Evolutionary conservation across 2,113 vertebrate species (phyloP), one percentile per base, ranked within the genome.

Genomic region (Rhagologus leucostigma): DNA sequence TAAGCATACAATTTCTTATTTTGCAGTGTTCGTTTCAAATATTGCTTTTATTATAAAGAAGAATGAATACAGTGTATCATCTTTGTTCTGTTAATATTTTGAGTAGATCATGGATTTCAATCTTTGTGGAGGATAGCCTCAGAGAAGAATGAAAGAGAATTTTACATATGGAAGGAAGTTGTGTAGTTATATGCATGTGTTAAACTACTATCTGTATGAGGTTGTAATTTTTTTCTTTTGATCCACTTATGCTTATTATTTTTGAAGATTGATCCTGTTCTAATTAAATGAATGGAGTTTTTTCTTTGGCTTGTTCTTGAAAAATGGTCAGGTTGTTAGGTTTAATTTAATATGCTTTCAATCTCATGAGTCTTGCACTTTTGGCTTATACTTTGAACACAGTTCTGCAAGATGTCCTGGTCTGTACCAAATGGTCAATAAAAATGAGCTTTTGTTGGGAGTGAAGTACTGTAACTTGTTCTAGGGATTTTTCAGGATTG

Each of bases 41-140:
- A 63, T 10, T 86, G 37, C 55, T 83, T 84, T 56, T 76, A 74
- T 37, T 79, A 8, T 49, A 77, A 93, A 62, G 64, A 87, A 73
- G n/a, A 84, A 69, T 55, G 27, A 95, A 59, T 35, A 18, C 10
- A 56, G 41, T 75, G 27, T 82, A 46, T 90, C 15, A 56, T 82
- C 75, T 77, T 81, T 88, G 65, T 90, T 90, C 94, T 90, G 50
- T 78, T 96, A 93, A 81, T 52, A 46, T 95, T 96, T 95, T 87
- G 47, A 73, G 42, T 56, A 77, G 71, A 62, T 95, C 33, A 29
- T 94, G 44, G 52, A 44, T 64, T 94, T 86, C 63, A 87, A 3
- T 94, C 39, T 90, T 65, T 69, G 22, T 70, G 52, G n/a, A 94
- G 90, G 62, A 81, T 76, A 89, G 67, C 75, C 74, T 22, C 19